Evolutionary conservation across 2,888 invertebrate genomes (phyloP).

Genomic region (Cheilosia variabilis): DNA sequence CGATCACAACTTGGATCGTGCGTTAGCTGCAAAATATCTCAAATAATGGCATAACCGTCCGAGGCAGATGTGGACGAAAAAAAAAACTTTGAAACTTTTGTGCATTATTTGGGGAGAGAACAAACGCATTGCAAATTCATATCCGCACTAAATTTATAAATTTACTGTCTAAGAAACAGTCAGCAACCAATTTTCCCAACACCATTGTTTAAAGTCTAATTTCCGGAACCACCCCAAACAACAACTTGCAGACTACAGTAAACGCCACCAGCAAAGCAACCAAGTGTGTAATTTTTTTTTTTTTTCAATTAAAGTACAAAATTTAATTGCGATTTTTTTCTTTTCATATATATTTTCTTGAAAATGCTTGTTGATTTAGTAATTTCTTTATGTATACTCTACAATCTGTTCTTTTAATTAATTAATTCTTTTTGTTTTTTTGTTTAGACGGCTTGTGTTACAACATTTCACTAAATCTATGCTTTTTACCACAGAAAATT

Average conservation of each 20-base stretch:
- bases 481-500: slow-evolving; percentile 73
- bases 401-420: slow-evolving; percentile 21
- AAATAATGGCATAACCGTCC: too few species aligned
- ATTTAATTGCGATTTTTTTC: slow-evolving; percentile 12
- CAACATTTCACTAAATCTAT: slow-evolving; percentile 72
- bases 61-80: too few species aligned
- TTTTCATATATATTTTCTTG: neutral
- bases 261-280: slow-evolving; percentile 29
- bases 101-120: too few species aligned
- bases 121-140: too few species aligned
- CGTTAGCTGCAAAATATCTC: too few species aligned
- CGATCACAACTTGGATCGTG: too few species aligned
- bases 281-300: slow-evolving; percentile 1
- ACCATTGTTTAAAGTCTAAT: neutral
- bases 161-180: too few species aligned
- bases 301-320: slow-evolving; percentile 25
- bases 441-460: slow-evolving; percentile 73
- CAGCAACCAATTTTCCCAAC: too few species aligned
- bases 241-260: neutral
- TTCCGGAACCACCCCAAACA: neutral
- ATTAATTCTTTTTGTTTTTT: slow-evolving; percentile 17
- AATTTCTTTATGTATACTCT: slow-evolving; percentile 24
- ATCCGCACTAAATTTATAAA: too few species aligned
- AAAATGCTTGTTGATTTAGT: slow-evolving; percentile 8
- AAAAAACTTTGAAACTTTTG: too few species aligned